Conservation (phyloP, 2,888 invertebrate species). For the Pyrrhia umbra region DNA sequence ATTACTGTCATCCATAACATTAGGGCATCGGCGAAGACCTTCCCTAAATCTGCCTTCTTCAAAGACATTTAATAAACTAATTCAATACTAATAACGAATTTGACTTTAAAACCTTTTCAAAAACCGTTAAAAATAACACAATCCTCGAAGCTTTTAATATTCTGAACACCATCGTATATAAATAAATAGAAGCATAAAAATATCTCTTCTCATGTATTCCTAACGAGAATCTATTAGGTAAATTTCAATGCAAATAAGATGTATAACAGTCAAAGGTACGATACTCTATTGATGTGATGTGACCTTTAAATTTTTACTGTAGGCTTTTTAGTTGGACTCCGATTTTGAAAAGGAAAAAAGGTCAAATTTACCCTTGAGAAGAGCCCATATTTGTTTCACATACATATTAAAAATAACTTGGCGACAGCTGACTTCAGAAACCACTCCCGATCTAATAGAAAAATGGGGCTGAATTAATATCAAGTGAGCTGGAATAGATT, state of each 20-base stretch:
- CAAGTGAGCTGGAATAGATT: conserved; percentile 2
- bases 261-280: conserved; percentile 25
- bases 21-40: conserved; percentile 74
- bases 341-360: conserved; percentile 17
- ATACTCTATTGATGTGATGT: conserved; percentile 28
- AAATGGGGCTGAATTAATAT: conserved; percentile 6
- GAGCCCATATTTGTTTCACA: conserved; percentile 16
- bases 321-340: background rate
- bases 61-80: conserved; percentile 59
- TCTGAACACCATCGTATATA: conserved; percentile 49
- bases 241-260: conserved; percentile 14
- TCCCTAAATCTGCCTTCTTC: conserved; percentile 78
- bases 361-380: conserved; percentile 10
- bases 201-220: background rate
- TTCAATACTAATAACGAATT: background rate
- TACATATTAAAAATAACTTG: conserved; percentile 30
- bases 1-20: conserved; percentile 78
- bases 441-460: conserved; percentile 10
- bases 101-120: background rate
- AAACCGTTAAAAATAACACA: too few relatives aligned
- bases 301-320: conserved; percentile 17
- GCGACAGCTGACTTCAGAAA: conserved; percentile 1
- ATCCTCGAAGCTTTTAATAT: too few relatives aligned
- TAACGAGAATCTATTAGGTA: conserved; percentile 2
- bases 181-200: conserved; percentile 11